Evolutionary conservation across 2,888 invertebrate species (phyloP).

Genomic region (Sipunculus nudus): DNA sequence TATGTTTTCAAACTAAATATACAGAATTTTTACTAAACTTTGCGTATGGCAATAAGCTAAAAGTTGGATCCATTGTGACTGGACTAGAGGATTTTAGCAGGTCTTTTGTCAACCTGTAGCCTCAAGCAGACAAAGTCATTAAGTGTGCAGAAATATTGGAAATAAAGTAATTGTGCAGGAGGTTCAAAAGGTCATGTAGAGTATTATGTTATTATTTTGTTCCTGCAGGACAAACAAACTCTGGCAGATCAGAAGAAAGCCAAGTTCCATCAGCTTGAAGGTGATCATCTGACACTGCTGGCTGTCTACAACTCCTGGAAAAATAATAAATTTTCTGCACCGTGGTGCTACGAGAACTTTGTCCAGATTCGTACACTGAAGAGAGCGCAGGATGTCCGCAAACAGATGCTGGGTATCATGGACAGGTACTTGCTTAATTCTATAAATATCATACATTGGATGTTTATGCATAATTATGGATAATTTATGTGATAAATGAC

Average conservation of each 20-base stretch:
- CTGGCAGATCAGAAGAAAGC: slow-evolving; percentile 99
- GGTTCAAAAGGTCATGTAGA: no score
- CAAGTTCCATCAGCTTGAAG: slow-evolving; percentile 98
- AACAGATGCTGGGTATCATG: slow-evolving; percentile 97
- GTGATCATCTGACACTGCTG: slow-evolving; percentile 96
- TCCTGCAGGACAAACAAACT: slow-evolving; percentile 70
- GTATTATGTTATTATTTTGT: background rate
- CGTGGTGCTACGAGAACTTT: slow-evolving; percentile 99
- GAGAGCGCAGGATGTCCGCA: slow-evolving; percentile 96
- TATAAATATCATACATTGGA: background rate
- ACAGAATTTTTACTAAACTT: no score
- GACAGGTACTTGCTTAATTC: slow-evolving; percentile 74
- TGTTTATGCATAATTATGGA: slow-evolving; percentile 19
- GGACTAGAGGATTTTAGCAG: no score
- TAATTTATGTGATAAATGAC: background rate
- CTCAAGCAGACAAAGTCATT: no score
- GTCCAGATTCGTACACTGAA: slow-evolving; percentile 97
- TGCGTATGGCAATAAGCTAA: no score
- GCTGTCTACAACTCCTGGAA: slow-evolving; percentile 99
- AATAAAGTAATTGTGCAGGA: no score
- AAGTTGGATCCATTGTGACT: no score
- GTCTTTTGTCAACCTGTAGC: no score
- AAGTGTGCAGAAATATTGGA: no score
- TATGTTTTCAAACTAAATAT: no score
- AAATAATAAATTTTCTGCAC: slow-evolving; percentile 97